Percentiles rank a stretch among this genome's conserved stretches.
phyloP scores from a whole-genome alignment of 2,888 invertebrate species.

The Erebia palarica region DNA sequence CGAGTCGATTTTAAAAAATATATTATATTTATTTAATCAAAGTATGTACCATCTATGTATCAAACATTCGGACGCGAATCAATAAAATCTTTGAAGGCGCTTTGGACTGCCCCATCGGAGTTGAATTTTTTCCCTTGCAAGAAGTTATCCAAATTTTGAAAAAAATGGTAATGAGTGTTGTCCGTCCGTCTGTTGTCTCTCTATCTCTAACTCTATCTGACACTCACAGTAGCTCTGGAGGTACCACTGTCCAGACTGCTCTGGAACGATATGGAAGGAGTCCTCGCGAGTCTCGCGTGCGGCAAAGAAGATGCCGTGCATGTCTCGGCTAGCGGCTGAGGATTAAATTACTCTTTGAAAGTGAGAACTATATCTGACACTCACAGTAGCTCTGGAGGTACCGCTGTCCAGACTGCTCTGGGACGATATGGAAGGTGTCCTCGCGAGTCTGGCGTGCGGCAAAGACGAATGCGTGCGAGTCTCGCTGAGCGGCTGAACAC shows the following conservation, averaged over 20 bases:
- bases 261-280: slow-evolving; percentile 91
- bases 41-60: too few relatives aligned
- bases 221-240: slow-evolving; percentile 79
- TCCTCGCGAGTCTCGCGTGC: slow-evolving; percentile 88
- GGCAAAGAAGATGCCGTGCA: slow-evolving; percentile 84
- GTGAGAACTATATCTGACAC: slow-evolving; percentile 37
- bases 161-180: too few relatives aligned
- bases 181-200: too few relatives aligned
- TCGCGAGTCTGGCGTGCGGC: slow-evolving; percentile 88
- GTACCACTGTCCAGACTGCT: slow-evolving; percentile 91
- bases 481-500: slow-evolving; percentile 81
- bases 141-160: too few relatives aligned
- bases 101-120: too few relatives aligned
- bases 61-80: too few relatives aligned
- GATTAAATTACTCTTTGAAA: too few relatives aligned
- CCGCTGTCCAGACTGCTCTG: slow-evolving; percentile 92
- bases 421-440: slow-evolving; percentile 91
- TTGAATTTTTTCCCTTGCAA: too few relatives aligned
- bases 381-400: slow-evolving; percentile 82
- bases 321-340: slow-evolving; percentile 80
- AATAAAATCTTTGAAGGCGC: too few relatives aligned
- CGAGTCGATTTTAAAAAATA: too few relatives aligned
- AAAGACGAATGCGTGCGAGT: slow-evolving; percentile 81
- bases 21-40: too few relatives aligned
- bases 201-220: neutral